Base-by-base conservation (phyloP, 2,888 invertebrate species). In the Drosophila meridiana region DNA sequence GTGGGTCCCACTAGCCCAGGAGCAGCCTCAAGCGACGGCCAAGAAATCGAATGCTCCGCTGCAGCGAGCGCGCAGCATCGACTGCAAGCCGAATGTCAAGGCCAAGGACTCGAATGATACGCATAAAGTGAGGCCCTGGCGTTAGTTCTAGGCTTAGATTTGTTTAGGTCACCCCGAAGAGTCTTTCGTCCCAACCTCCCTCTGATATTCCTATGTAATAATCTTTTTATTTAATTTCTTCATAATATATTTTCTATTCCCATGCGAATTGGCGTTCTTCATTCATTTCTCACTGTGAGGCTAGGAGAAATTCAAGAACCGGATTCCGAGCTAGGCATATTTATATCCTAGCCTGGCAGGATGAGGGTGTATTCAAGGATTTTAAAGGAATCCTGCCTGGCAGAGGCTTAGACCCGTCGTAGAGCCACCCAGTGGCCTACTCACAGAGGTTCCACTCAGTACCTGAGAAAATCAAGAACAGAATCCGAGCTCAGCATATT, bases 91-190 rank as follows among this genome's bases (percentile, higher is more conserved):
- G 20, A 20, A 20, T 20, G 20, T n/a, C 14, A 73, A 53, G 47
- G 2, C 9, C 8, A 50, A 38, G 26, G 56, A 62, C 1, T 0
- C 9, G 0, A 73, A 72, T 30, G 56, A 42, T 3, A 0, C 38
- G 2, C 9, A 13, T 8, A 76, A 58, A 30, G 1, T 14, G 3
- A 47, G 8, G 11, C 64, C 48, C 11, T 74, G 74, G 74, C 77
- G 74, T 8, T 76, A 76, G 6, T 28, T n/a, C 8, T 30, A 13
- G 28, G 0, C 4, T 32, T n/a, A 30, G 30, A 1, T 48, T 8
- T 8, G 8, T 1, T 8, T 48, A 30, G 48, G 7, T 8, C 7
- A n/a, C n/a, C 14, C 8, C 4, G 1, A 3, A 4, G 32, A 28
- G 0, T 7, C 7, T 47, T 48, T 2, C 30, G 4, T n/a, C 30